Percentiles rank a stretch among this genome's conserved stretches.
phyloP scores from a whole-genome alignment of 2,113 vertebrate genomes.

The Copsychus sechellarum region DNA sequence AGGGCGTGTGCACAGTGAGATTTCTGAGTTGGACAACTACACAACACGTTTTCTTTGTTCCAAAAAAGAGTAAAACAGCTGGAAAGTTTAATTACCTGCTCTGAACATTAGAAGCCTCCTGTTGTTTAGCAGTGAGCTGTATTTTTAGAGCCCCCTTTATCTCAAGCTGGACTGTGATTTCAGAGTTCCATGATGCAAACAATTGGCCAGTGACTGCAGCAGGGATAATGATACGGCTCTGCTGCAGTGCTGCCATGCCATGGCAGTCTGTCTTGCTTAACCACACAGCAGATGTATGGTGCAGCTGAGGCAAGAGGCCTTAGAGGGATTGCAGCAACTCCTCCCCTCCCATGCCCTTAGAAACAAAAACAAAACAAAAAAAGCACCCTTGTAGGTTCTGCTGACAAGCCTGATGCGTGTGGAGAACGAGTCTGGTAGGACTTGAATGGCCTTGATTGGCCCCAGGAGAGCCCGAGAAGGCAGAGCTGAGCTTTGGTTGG shows the following conservation, averaged over 20 bases:
- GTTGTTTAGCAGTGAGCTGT: neutral
- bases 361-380: slow-evolving; percentile 38
- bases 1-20: rapidly evolving
- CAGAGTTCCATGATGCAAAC: neutral
- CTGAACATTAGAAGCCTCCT: neutral
- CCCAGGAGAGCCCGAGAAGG: neutral
- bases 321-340: slow-evolving; percentile 20
- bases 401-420: neutral
- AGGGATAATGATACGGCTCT: neutral
- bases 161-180: neutral
- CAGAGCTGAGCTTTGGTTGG: neutral
- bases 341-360: slow-evolving; percentile 25
- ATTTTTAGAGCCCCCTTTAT: slow-evolving; percentile 13
- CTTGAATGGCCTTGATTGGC: slow-evolving; percentile 12
- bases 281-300: slow-evolving; percentile 7
- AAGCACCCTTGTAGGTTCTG: neutral
- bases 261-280: slow-evolving; percentile 32
- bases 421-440: neutral
- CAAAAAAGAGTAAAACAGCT: neutral
- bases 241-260: neutral
- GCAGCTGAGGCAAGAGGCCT: slow-evolving; percentile 51
- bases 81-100: neutral
- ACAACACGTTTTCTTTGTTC: neutral
- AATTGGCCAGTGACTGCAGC: neutral
- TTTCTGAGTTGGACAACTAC: neutral